phyloP scores from a whole-genome alignment of 2,888 invertebrate genomes.

The Diaperis boleti region DNA sequence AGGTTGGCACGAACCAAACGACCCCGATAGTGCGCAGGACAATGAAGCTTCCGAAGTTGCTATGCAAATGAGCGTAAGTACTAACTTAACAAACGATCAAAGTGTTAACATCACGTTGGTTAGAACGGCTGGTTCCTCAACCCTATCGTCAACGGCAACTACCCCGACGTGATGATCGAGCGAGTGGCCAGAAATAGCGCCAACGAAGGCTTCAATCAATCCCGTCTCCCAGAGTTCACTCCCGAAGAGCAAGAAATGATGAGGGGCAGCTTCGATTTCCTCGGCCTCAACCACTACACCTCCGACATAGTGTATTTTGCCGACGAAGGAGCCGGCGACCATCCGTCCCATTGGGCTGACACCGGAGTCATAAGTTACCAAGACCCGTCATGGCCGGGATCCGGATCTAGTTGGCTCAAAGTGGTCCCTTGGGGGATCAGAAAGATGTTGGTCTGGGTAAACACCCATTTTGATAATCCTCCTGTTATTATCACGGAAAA shows the following conservation, averaged over 20 bases:
- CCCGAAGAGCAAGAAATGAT: slow-evolving; percentile 64
- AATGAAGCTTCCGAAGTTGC: slow-evolving; percentile 67
- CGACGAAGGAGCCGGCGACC: slow-evolving; percentile 55
- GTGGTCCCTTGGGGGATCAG: slow-evolving; percentile 72
- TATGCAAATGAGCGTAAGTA: slow-evolving; percentile 41
- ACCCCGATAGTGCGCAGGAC: slow-evolving; percentile 64
- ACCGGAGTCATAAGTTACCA: slow-evolving; percentile 29
- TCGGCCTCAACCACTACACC: slow-evolving; percentile 73
- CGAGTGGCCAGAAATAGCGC: slow-evolving; percentile 55
- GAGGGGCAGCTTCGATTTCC: slow-evolving; percentile 70
- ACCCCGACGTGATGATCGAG: slow-evolving; percentile 66
- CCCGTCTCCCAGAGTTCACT: no score
- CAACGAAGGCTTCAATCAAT: slow-evolving; percentile 67
- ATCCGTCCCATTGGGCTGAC: slow-evolving; percentile 26
- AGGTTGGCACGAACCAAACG: slow-evolving; percentile 68
- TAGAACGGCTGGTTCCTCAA: slow-evolving; percentile 57
- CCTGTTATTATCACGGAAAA: slow-evolving; percentile 72
- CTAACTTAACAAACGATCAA: not conserved
- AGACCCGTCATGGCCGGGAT: slow-evolving; percentile 36
- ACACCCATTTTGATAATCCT: slow-evolving; percentile 64
- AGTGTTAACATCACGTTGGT: not conserved
- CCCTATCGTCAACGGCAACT: slow-evolving; percentile 70
- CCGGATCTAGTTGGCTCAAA: slow-evolving; percentile 36
- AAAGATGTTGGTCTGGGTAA: slow-evolving; percentile 69
- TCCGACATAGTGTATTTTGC: slow-evolving; percentile 62